phyloP scores from a whole-genome alignment of 1,140 invertebrate species.

The Drosophila ercepeae region DNA sequence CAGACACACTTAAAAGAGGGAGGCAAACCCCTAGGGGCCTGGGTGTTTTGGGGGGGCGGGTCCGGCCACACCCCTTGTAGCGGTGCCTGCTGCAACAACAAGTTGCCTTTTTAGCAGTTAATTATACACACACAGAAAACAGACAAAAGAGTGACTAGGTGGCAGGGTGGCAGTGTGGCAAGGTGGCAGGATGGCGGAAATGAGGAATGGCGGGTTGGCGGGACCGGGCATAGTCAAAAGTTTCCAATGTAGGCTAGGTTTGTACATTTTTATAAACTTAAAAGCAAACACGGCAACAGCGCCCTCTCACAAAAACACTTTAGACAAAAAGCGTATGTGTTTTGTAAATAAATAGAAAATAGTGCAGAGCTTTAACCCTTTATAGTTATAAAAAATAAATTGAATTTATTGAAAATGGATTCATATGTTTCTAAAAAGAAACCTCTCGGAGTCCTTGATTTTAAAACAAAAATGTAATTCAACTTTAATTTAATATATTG shows the following conservation, averaged over 20 bases:
- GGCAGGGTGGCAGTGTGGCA: background rate
- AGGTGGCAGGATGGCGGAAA: constrained; percentile 16
- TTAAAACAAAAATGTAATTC: too few species aligned
- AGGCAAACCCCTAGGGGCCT: constrained; percentile 33
- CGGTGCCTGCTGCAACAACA: constrained; percentile 67
- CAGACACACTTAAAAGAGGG: constrained; percentile 19
- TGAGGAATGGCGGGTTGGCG: constrained; percentile 6
- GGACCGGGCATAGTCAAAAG: constrained; percentile 47
- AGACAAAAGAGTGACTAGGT: background rate
- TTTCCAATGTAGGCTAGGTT: constrained; percentile 66
- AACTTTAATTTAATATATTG: constrained; percentile 1
- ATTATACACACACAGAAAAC: constrained; percentile 58
- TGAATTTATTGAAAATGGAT: too few species aligned
- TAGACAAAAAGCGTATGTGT: constrained; percentile 3
- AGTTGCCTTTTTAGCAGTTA: constrained; percentile 80
- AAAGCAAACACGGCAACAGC: constrained; percentile 20
- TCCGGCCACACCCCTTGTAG: constrained; percentile 44
- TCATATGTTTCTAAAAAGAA: too few species aligned
- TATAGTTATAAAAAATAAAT: too few species aligned
- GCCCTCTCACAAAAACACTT: constrained; percentile 12
- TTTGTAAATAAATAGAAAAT: constrained; percentile 28
- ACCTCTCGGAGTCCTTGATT: background rate
- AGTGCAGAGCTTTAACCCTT: constrained; percentile 18
- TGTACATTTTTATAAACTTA: constrained; percentile 47
- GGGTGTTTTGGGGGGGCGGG: background rate